Evolutionary conservation across 2,113 vertebrate genomes (phyloP).

Genomic region (Tiliqua scincoides): DNA sequence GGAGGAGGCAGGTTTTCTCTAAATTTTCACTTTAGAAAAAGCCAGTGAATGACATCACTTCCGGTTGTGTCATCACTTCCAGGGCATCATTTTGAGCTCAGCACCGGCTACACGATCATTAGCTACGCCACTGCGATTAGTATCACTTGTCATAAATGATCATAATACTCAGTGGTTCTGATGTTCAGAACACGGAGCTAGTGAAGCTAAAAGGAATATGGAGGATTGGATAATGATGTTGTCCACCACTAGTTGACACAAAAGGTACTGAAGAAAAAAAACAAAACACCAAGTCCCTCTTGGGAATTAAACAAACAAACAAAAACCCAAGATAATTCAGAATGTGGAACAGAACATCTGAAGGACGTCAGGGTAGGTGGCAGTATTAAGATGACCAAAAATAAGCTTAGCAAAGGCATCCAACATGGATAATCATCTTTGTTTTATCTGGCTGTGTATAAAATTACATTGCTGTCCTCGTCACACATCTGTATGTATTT

Average conservation of each 20-base stretch:
- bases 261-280: not conserved
- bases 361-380: not conserved
- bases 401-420: not conserved
- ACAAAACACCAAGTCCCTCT: not conserved
- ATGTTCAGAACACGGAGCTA: not conserved
- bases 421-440: not conserved
- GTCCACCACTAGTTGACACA: not conserved
- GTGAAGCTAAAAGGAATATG: not conserved
- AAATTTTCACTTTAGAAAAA: too few species aligned
- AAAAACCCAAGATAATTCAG: not conserved
- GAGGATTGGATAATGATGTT: not conserved
- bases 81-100: too few species aligned
- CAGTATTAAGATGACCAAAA: not conserved
- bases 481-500: conserved; percentile 25
- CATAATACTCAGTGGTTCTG: not conserved
- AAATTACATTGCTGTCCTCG: conserved; percentile 21
- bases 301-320: not conserved
- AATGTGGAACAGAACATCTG: not conserved
- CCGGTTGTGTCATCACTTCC: too few species aligned
- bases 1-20: too few species aligned
- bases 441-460: not conserved
- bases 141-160: not conserved
- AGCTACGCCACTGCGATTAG: not conserved
- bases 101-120: too few species aligned
- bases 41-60: too few species aligned